These are phyloP conservation scores for Oligia strigilis DNA, from an alignment of 2,888 invertebrate species.

Conservation along the genomic window DNA sequence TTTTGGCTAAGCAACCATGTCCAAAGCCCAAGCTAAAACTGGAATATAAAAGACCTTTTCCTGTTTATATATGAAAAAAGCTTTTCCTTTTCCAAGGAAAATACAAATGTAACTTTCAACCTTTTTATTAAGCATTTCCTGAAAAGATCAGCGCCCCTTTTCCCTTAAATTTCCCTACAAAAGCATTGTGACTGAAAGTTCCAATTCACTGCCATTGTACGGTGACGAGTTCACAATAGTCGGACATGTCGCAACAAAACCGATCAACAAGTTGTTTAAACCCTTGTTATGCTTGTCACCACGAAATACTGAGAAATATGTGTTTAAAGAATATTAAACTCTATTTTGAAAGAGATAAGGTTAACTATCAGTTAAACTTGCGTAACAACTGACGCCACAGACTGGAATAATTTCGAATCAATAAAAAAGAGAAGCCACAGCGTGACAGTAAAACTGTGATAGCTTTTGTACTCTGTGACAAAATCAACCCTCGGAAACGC, in stretches of 20 bases:
- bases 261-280: slow-evolving; percentile 84
- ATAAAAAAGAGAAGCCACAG: slow-evolving; percentile 3
- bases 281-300: slow-evolving; percentile 77
- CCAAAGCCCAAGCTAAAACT: slow-evolving; percentile 1
- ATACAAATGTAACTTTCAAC: slow-evolving; percentile 44
- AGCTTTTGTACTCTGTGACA: slow-evolving; percentile 69
- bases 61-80: slow-evolving; percentile 38
- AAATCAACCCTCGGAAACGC: slow-evolving; percentile 72
- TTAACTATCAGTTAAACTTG: not conserved
- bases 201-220: slow-evolving; percentile 74
- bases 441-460: not conserved
- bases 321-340: slow-evolving; percentile 21
- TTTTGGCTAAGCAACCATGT: not conserved
- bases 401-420: not conserved
- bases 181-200: slow-evolving; percentile 70
- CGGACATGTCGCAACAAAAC: slow-evolving; percentile 81
- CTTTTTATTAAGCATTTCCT: slow-evolving; percentile 48
- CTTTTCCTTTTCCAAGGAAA: slow-evolving; percentile 25
- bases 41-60: slow-evolving; percentile 16
- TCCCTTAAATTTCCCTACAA: slow-evolving; percentile 56
- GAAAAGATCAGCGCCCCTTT: slow-evolving; percentile 56
- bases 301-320: slow-evolving; percentile 3
- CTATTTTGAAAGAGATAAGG: not conserved
- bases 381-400: slow-evolving; percentile 19
- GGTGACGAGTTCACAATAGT: slow-evolving; percentile 78